Conservation (phyloP, 2,113 vertebrate species). For the Sinocyclocheilus grahami region DNA sequence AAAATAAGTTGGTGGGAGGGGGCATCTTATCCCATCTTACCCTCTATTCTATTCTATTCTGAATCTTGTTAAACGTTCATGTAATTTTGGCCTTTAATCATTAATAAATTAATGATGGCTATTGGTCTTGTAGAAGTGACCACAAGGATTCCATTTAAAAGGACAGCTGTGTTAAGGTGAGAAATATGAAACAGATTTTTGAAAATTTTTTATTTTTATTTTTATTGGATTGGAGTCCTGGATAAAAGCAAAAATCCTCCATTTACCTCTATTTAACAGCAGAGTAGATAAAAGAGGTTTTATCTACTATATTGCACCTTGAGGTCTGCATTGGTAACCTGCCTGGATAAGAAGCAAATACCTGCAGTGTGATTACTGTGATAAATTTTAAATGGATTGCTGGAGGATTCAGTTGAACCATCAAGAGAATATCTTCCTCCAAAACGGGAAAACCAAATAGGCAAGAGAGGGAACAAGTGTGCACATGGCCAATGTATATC, state of each 20-base stretch:
- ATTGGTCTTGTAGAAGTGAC: background rate
- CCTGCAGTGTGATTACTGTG: background rate
- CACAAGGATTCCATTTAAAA: background rate
- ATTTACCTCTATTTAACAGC: background rate
- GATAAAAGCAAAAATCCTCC: background rate
- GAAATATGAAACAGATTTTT: background rate
- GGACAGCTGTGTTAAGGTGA: background rate
- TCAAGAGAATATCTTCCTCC: background rate
- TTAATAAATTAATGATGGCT: background rate
- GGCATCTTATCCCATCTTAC: background rate
- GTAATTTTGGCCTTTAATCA: background rate
- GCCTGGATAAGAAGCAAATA: background rate
- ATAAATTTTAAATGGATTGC: background rate
- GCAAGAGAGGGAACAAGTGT: background rate
- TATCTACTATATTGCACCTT: slow-evolving; percentile 35
- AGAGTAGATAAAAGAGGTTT: background rate
- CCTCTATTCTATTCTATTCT: no score
- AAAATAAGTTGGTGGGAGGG: no score
- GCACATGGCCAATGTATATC: slow-evolving; percentile 1
- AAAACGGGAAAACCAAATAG: background rate
- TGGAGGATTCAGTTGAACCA: slow-evolving; percentile 9
- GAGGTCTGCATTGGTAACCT: background rate
- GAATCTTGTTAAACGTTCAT: background rate
- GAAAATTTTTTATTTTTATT: no score
- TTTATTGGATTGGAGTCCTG: background rate